Evolutionary conservation across 2,888 invertebrate species (phyloP).

Genomic region (Dicranocentrus wangi): DNA sequence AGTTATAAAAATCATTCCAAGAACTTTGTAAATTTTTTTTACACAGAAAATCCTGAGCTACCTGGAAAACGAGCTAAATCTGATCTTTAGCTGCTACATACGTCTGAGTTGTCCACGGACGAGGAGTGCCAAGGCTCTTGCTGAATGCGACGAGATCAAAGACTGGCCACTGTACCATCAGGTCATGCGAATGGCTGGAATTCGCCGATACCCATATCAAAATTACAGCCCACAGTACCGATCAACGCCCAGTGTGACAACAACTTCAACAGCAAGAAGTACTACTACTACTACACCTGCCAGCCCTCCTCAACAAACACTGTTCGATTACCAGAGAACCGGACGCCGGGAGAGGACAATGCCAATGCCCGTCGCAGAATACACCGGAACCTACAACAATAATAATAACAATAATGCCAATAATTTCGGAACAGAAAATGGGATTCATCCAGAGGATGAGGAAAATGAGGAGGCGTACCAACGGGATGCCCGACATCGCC

Average conservation of each 20-base stretch:
- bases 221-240: constrained; percentile 45
- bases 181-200: constrained; percentile 67
- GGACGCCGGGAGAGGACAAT: not conserved
- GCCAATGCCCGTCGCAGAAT: too few species aligned
- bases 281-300: not conserved
- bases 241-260: not conserved
- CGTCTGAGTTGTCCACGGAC: constrained; percentile 60
- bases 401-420: too few species aligned
- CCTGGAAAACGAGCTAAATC: constrained; percentile 63
- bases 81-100: constrained; percentile 66
- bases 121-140: constrained; percentile 50
- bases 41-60: constrained; percentile 57
- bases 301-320: too few species aligned
- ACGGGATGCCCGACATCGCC: constrained; percentile 11
- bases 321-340: too few species aligned
- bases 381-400: too few species aligned
- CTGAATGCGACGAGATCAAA: constrained; percentile 63
- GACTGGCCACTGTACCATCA: constrained; percentile 68
- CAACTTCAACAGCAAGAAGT: not conserved
- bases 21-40: not conserved
- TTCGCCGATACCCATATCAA: constrained; percentile 61
- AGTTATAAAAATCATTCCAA: too few species aligned
- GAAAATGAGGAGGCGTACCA: not conserved
- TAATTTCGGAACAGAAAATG: too few species aligned
- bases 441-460: too few species aligned